Conservation (phyloP, 1,140 invertebrate genomes). For the Anastatus disparis region DNA sequence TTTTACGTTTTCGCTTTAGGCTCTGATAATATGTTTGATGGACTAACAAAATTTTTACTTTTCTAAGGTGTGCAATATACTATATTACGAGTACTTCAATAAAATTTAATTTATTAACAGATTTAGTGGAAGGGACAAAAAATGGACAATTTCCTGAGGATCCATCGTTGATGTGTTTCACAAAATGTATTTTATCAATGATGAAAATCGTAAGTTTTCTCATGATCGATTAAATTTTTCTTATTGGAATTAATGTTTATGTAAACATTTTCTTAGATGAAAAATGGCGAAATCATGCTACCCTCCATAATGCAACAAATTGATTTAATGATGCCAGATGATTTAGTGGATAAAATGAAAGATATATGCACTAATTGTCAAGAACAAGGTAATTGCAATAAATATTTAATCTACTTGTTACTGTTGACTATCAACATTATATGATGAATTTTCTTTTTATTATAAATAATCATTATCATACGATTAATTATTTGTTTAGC, state of each 20-base stretch:
- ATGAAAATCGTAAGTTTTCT: slow-evolving; percentile 41
- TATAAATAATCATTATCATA: not conserved
- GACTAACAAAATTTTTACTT: too few species aligned
- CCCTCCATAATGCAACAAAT: slow-evolving; percentile 34
- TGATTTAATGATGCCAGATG: slow-evolving; percentile 42
- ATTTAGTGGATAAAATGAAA: slow-evolving; percentile 36
- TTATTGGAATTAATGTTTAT: not conserved
- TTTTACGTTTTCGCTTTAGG: too few species aligned
- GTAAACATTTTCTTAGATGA: slow-evolving; percentile 32
- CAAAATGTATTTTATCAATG: slow-evolving; percentile 39
- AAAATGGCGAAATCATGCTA: slow-evolving; percentile 42
- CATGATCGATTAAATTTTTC: not conserved
- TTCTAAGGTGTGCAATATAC: too few species aligned
- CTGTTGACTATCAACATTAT: too few species aligned
- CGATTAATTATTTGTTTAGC: not conserved
- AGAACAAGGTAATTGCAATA: not conserved
- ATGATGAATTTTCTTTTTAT: too few species aligned
- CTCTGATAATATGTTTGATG: too few species aligned
- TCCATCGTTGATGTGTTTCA: slow-evolving; percentile 41
- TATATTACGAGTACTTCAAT: too few species aligned
- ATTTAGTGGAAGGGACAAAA: slow-evolving; percentile 36
- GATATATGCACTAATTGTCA: slow-evolving; percentile 25
- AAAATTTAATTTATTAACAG: slow-evolving; percentile 23
- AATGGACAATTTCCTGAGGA: slow-evolving; percentile 43
- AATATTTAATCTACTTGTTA: too few species aligned